Percentiles rank a stretch among this genome's conserved stretches.
Conservation (phyloP, 2,797 vertebrate genomes). For the Gymnoscopelus braueri region DNA sequence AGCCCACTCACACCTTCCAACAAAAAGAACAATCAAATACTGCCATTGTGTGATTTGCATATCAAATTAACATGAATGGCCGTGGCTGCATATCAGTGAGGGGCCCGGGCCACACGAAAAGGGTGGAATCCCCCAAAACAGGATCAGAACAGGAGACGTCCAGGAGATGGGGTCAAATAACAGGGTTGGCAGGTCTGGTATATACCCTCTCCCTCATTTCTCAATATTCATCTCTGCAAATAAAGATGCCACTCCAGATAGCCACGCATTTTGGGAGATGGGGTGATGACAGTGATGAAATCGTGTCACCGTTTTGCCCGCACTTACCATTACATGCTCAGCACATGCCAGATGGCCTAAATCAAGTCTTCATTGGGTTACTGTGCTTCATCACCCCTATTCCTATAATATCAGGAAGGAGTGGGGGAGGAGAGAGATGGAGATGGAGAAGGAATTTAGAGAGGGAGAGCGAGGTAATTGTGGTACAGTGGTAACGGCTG, state of each 20-base stretch:
- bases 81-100: too few relatives aligned
- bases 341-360: conserved; percentile 53
- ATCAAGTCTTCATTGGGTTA: conserved; percentile 53
- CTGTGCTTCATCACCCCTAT: conserved; percentile 59
- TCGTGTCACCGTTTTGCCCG: conserved; percentile 35
- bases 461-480: conserved; percentile 27
- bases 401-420: conserved; percentile 47
- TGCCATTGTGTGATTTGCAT: too few relatives aligned
- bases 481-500: conserved; percentile 41
- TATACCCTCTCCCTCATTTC: conserved; percentile 9
- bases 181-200: too few relatives aligned
- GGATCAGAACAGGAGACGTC: too few relatives aligned
- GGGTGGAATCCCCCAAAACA: too few relatives aligned
- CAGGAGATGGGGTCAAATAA: too few relatives aligned
- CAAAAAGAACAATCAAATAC: too few relatives aligned
- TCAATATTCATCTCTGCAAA: conserved; percentile 31
- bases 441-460: not conserved
- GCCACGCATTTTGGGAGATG: conserved; percentile 23
- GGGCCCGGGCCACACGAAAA: too few relatives aligned
- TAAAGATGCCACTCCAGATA: conserved; percentile 31
- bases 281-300: conserved; percentile 21
- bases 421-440: conserved; percentile 26
- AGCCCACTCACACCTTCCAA: too few relatives aligned
- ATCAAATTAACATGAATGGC: too few relatives aligned
- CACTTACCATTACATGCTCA: conserved; percentile 56